Base-by-base conservation (phyloP, 2,888 invertebrate species). In the Acleris emargana region DNA sequence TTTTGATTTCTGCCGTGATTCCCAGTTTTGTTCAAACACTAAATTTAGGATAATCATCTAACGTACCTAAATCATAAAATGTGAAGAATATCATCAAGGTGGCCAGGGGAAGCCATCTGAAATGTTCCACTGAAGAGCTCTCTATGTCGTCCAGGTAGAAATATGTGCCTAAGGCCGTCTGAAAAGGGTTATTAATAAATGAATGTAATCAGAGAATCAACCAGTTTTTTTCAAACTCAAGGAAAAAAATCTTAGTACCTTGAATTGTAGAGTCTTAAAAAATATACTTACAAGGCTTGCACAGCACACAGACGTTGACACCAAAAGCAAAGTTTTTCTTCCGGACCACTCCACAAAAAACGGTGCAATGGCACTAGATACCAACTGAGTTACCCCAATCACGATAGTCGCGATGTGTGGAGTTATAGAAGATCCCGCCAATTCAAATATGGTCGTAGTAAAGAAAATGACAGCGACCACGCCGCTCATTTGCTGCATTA, bases 281-380 rank as follows among this genome's bases (percentile, higher is more conserved):
- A 59, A 43, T 13, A 18, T 50, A 72, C 83, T 79, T 69, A 87
- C 86, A 74, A 86, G 76, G 73, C 81, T 82, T 0, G 84, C 52
- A 60, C 70, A 72, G 55, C 83, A 83, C 1, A 70, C 58, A 3
- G 72, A 74, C 0, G 82, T 82, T 0, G 87, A 85, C 0, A 72
- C n/a, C 11, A 82, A 57, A n/a, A 87, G 43, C 3, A 87, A 64
- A 2, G 67, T 58, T 58, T 71, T 81, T 32, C 86, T 77, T 38
- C 86, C 86, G 71, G 71, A 66, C 68, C 76, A 77, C 38, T 86
- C 86, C 0, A 87, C 78, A 49, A 83, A 78, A 3, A 83, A 58
- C 0, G 85, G 83, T 0, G 84, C 74, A 1, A 85, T 67, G 3
- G 45, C 67, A 42, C 82, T 80, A 0, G 83, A 76, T 0, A 69